Base-by-base conservation (phyloP, 1,140 invertebrate species). In the Drosophila cardini region DNA sequence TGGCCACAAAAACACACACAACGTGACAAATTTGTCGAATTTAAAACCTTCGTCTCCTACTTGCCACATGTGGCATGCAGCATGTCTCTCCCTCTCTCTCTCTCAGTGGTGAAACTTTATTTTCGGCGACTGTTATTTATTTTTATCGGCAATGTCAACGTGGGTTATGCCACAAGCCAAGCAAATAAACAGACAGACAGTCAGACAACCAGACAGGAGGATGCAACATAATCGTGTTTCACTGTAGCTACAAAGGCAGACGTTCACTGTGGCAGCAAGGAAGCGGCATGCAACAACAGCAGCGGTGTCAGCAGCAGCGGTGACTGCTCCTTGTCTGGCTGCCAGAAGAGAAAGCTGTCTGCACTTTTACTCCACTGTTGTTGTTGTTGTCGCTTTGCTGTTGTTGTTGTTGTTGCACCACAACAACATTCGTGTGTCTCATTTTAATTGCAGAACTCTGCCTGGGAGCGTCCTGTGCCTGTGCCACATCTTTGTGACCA, bases 401-500 rank as follows among this genome's bases (percentile, higher is more conserved):
- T 42, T 42, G 61, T 11, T 48, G 58, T 10, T 52, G 56, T 21
- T 85, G 80, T 75, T 82, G 81, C 79, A 84, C 4, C 21, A 26
- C 21, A 26, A 26, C 21, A 26, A 26, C 21, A 26, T 26, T 26
- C 21, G 21, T 73, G 71, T 48, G 71, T 60, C 84, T 89, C 76
- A 89, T 84, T 84, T 87, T 87, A 87, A 87, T 87, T 87, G 83
- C 83, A 87, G 83, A 87, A 87, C 84, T 84, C 77, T n/a, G 45
- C 46, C 60, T 50, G 34, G 52, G 52, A 55, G 52, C 52, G 52
- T 55, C 52, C 52, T 55, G 52, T 9, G 32, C 50, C 32, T 63
- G 45, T 63, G 46, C 26, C 46, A 42, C 38, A 30, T 45, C 30
- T 11, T 13, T 26, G 21, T 26, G 21, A 3, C 21, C 7, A 8